Evolutionary conservation across 2,113 vertebrate species (phyloP).

Genomic region (Lophura nycthemera): DNA sequence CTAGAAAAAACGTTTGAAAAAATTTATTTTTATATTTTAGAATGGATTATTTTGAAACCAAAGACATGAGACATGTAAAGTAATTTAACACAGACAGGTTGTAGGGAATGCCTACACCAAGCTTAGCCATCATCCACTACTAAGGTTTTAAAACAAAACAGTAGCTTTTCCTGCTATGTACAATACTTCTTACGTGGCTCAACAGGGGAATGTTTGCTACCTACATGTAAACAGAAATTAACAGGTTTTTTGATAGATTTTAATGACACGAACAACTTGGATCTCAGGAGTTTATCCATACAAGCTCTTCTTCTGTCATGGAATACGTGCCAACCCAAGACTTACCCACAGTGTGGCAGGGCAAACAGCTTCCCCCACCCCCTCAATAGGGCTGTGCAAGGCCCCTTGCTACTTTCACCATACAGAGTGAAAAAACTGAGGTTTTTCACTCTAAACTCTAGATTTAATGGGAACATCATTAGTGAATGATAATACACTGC

Average conservation of each 20-base stretch:
- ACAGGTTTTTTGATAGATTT: background rate
- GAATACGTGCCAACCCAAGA: background rate
- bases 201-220: background rate
- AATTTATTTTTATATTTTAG: background rate
- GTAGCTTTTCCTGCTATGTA: background rate
- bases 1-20: constrained; percentile 66
- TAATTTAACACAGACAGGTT: background rate
- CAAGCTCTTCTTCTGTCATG: background rate
- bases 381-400: background rate
- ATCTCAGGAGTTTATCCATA: background rate
- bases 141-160: background rate
- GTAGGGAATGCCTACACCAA: background rate
- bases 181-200: background rate
- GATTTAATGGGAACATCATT: background rate
- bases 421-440: background rate
- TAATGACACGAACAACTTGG: background rate
- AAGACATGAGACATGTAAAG: background rate
- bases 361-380: background rate
- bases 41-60: background rate
- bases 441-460: background rate
- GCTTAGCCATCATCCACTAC: background rate
- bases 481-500: background rate
- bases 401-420: background rate
- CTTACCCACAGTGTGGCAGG: rapidly evolving
- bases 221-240: background rate